A percentile compares a stretch with the other conserved stretches of the same genome.
Conservation (phyloP, 2,797 vertebrate genomes). For the Thalassophryne amazonica region DNA sequence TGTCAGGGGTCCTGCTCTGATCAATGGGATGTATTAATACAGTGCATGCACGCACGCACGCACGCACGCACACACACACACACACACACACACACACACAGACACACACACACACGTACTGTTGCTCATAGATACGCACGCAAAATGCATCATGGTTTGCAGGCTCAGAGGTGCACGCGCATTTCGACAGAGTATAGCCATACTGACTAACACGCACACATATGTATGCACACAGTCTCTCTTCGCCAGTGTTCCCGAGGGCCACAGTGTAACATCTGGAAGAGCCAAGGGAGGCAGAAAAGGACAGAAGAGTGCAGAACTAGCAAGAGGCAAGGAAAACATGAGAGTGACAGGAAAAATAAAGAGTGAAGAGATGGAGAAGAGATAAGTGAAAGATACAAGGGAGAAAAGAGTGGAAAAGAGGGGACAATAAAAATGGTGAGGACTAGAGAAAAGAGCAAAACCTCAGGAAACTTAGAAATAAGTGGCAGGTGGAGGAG, state of each 20-base stretch:
- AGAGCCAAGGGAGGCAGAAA: slow-evolving; percentile 81
- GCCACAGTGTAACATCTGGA: slow-evolving; percentile 95
- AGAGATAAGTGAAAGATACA: slow-evolving; percentile 7
- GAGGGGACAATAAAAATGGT: slow-evolving; percentile 19
- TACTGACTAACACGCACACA: slow-evolving; percentile 23
- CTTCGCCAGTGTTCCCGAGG: slow-evolving; percentile 89
- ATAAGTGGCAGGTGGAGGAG: background rate
- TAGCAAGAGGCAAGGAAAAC: slow-evolving; percentile 30
- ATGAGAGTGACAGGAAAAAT: background rate
- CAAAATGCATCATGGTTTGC: slow-evolving; percentile 36
- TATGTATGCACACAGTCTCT: slow-evolving; percentile 73
- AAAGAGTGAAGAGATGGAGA: slow-evolving; percentile 22
- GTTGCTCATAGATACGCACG: slow-evolving; percentile 35
- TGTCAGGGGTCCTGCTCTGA: slow-evolving; percentile 99
- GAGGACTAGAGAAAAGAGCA: background rate
- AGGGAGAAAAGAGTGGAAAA: slow-evolving; percentile 10
- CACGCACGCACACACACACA: slow-evolving; percentile 9
- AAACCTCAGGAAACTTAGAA: slow-evolving; percentile 27
- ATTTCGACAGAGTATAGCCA: slow-evolving; percentile 43
- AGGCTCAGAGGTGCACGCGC: slow-evolving; percentile 26
- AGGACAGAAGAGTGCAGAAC: slow-evolving; percentile 53
- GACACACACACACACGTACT: slow-evolving; percentile 21
- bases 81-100: slow-evolving; percentile 8
- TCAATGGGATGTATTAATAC: slow-evolving; percentile 99
- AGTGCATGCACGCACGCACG: slow-evolving; percentile 48